A percentile compares a stretch with the other conserved stretches of the same genome.
Evolutionary conservation across 1,140 invertebrate species (phyloP).

Genomic region (Oedothorax gibbosus): DNA sequence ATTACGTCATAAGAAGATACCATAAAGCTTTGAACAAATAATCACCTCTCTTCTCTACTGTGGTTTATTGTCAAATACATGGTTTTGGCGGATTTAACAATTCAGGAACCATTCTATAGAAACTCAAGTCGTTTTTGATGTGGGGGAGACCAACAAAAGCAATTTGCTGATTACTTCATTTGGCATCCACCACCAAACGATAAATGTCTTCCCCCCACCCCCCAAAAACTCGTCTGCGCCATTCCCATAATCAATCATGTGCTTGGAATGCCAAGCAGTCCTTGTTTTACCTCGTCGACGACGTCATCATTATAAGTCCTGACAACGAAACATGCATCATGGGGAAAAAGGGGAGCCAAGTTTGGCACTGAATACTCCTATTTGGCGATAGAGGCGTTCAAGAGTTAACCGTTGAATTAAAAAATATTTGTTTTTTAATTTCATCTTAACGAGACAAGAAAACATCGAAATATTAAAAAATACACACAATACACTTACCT

Average conservation of each 20-base stretch:
- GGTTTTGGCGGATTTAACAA: not conserved
- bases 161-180: conserved; percentile 53
- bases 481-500: too few relatives aligned
- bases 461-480: too few relatives aligned
- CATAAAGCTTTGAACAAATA: too few relatives aligned
- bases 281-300: conserved; percentile 25
- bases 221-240: not conserved
- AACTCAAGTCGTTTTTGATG: not conserved
- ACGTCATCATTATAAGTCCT: conserved; percentile 44
- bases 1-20: too few relatives aligned
- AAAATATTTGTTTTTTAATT: too few relatives aligned
- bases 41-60: too few relatives aligned
- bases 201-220: not conserved
- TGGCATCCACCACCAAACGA: conserved; percentile 17
- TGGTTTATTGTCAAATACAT: too few relatives aligned
- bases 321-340: conserved; percentile 42
- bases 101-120: not conserved
- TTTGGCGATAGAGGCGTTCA: too few relatives aligned
- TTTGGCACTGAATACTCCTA: too few relatives aligned
- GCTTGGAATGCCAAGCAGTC: conserved; percentile 40
- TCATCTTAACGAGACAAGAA: too few relatives aligned
- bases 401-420: too few relatives aligned
- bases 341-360: too few relatives aligned
- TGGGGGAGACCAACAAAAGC: conserved; percentile 4
- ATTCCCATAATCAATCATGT: conserved; percentile 44